phyloP scores from a whole-genome alignment of 2,113 vertebrate genomes.

The Cyprinodon tularosa region DNA sequence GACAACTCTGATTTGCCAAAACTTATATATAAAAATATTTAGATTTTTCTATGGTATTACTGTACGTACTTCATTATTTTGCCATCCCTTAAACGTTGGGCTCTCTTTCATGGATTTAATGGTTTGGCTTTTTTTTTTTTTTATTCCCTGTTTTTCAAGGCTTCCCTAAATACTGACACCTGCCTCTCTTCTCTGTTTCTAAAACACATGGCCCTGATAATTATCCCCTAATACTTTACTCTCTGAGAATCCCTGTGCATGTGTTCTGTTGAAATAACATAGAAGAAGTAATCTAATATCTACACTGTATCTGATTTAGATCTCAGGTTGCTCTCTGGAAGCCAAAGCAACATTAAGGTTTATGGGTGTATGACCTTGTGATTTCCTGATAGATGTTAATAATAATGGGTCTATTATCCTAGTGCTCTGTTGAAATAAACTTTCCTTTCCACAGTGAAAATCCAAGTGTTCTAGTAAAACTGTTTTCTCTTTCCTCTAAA shows the following conservation, averaged over 20 bases:
- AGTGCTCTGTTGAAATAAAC: not conserved
- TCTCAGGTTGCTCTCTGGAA: not conserved
- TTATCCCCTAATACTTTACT: too few relatives aligned
- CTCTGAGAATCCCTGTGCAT: not conserved
- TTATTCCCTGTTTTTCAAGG: too few relatives aligned
- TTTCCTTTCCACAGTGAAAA: not conserved
- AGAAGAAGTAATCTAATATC: not conserved
- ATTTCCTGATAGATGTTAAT: not conserved
- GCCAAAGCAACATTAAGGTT: not conserved
- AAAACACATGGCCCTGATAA: not conserved
- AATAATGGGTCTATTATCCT: not conserved
- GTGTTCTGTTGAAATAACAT: not conserved
- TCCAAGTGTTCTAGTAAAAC: conserved; percentile 4
- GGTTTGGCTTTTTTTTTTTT: not conserved
- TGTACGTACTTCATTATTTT: too few relatives aligned
- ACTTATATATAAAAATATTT: too few relatives aligned
- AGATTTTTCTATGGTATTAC: too few relatives aligned
- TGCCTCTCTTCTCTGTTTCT: not conserved
- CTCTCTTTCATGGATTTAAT: too few relatives aligned
- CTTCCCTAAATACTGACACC: not conserved
- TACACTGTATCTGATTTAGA: not conserved
- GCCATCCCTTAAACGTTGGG: too few relatives aligned
- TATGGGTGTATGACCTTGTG: not conserved
- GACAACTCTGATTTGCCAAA: too few relatives aligned
- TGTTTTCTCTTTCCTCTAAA: not conserved